phyloP scores from a whole-genome alignment of 2,888 invertebrate genomes.

The Sinopyrophorus schimmeli region DNA sequence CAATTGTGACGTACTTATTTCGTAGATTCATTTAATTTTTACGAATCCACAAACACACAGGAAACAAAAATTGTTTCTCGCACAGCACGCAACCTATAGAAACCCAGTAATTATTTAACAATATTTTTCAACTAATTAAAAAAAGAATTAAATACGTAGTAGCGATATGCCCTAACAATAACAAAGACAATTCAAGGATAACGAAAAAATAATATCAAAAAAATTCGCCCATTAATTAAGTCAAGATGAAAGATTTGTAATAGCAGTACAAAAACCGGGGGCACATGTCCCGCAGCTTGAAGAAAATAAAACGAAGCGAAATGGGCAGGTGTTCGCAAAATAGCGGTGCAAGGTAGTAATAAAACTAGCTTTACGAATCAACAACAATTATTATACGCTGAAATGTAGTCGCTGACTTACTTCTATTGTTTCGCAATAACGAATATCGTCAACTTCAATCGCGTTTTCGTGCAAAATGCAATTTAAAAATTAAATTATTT shows the following conservation, averaged over 20 bases:
- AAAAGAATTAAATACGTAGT: slow-evolving; percentile 12
- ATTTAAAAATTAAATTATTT: no score
- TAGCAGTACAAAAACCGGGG: slow-evolving; percentile 35
- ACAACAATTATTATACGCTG: no score
- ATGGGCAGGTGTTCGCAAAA: slow-evolving; percentile 51
- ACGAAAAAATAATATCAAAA: slow-evolving; percentile 16
- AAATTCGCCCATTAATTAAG: slow-evolving; percentile 31
- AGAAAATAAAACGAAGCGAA: slow-evolving; percentile 47
- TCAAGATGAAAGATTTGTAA: slow-evolving; percentile 38
- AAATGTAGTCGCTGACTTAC: no score
- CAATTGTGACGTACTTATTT: no score
- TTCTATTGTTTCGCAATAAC: no score
- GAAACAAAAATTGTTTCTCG: no score
- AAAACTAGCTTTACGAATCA: slow-evolving; percentile 26
- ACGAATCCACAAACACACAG: no score
- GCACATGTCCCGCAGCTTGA: slow-evolving; percentile 49
- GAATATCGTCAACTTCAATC: no score
- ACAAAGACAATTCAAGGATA: slow-evolving; percentile 21
- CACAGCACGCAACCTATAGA: not conserved
- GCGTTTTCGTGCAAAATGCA: no score
- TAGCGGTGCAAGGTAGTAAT: slow-evolving; percentile 37
- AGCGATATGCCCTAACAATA: not conserved
- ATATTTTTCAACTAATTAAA: slow-evolving; percentile 8
- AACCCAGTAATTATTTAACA: not conserved
- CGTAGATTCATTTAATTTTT: no score